A percentile compares a stretch with the other conserved stretches of the same genome.
These are phyloP conservation scores for Ylistrum balloti DNA, from an alignment of 1,140 invertebrate species.

Conservation along the genomic window DNA sequence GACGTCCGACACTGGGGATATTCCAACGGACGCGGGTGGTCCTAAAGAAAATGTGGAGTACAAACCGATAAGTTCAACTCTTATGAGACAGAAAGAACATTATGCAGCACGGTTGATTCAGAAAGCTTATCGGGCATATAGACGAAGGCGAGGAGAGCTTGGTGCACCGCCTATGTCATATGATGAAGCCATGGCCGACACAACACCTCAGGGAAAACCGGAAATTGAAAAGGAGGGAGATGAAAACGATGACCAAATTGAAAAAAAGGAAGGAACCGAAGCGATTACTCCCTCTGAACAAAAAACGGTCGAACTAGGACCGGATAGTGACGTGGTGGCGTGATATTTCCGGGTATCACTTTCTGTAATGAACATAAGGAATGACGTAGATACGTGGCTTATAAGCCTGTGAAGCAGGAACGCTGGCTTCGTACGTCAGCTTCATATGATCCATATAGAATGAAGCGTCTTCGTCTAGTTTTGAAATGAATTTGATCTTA, in stretches of 20 bases:
- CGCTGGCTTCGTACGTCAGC: not conserved
- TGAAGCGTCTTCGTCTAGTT: too few relatives aligned
- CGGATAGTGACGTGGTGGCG: conserved; percentile 80
- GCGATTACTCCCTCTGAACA: conserved; percentile 55
- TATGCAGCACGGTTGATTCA: conserved; percentile 97
- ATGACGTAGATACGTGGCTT: not conserved
- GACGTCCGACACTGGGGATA: conserved; percentile 84
- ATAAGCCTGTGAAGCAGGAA: not conserved
- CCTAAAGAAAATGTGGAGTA: conserved; percentile 92
- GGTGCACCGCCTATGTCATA: conserved; percentile 61
- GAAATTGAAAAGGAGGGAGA: conserved; percentile 55
- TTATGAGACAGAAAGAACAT: conserved; percentile 97
- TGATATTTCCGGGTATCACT: conserved; percentile 56
- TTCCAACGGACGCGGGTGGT: conserved; percentile 88
- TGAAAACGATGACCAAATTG: conserved; percentile 54
- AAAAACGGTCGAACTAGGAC: conserved; percentile 74
- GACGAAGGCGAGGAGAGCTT: conserved; percentile 47
- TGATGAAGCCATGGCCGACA: conserved; percentile 58
- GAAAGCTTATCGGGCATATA: conserved; percentile 88
- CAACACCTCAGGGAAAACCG: conserved; percentile 51
- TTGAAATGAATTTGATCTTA: not conserved
- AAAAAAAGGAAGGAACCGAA: conserved; percentile 50
- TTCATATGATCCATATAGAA: not conserved
- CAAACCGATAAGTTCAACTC: conserved; percentile 94
- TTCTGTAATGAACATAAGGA: not conserved